Evolutionary conservation across 2,797 vertebrate species (phyloP).

Genomic region (Buphagus erythrorhynchus): DNA sequence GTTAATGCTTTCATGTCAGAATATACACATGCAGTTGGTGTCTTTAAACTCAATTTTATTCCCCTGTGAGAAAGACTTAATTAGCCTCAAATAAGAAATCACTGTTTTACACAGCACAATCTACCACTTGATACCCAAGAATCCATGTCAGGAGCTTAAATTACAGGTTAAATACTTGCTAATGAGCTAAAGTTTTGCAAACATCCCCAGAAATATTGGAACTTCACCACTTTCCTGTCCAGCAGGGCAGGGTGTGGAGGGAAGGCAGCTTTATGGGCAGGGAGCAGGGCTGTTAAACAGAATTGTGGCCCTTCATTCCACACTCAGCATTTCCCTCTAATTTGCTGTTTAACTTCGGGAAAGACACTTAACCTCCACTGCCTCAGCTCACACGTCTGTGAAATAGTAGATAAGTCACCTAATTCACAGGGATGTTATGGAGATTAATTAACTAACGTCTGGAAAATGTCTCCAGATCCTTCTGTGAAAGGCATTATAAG

Average conservation of each 20-base stretch:
- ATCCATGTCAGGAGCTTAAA: not conserved
- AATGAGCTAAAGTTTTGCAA: slow-evolving; percentile 29
- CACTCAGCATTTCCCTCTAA: slow-evolving; percentile 6
- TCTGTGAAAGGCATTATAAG: slow-evolving; percentile 56
- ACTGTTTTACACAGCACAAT: not conserved
- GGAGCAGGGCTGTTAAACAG: not conserved
- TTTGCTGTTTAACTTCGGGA: slow-evolving; percentile 3
- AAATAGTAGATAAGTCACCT: slow-evolving; percentile 67
- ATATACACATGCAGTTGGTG: not conserved
- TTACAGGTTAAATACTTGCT: not conserved
- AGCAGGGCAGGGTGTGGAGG: not conserved
- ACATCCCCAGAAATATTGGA: not conserved
- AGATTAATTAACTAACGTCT: slow-evolving; percentile 67
- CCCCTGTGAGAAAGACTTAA: not conserved
- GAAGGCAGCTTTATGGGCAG: not conserved
- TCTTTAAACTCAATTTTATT: slow-evolving; percentile 18
- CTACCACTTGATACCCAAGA: not conserved
- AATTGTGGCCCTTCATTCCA: not conserved
- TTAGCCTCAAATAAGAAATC: slow-evolving; percentile 9
- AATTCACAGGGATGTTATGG: slow-evolving; percentile 63
- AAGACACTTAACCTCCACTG: slow-evolving; percentile 52
- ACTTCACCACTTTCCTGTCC: not conserved
- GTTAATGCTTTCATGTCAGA: slow-evolving; percentile 11
- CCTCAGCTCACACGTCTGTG: slow-evolving; percentile 38
- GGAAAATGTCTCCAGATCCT: slow-evolving; percentile 55